Evolutionary conservation across 2,888 invertebrate species (phyloP).

Genomic region (Megamerina dolium): DNA sequence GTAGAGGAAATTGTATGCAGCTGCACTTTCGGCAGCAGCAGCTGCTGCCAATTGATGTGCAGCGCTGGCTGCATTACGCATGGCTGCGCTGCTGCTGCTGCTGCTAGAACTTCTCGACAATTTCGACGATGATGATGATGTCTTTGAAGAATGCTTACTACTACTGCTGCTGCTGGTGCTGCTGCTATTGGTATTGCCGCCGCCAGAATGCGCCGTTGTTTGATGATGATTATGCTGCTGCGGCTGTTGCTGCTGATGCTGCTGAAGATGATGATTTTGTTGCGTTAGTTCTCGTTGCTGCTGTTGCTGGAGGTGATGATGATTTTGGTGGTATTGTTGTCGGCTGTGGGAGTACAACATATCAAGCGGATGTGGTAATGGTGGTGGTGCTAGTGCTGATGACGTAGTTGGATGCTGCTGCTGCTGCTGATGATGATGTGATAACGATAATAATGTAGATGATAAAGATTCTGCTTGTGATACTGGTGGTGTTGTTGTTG

Average conservation of each 20-base stretch:
- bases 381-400: conserved; percentile 28
- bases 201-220: conserved; percentile 17
- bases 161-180: conserved; percentile 15
- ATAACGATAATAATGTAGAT: no score
- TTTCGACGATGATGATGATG: conserved; percentile 2
- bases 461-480: conserved; percentile 11
- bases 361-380: conserved; percentile 35
- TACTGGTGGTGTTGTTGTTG: conserved; percentile 18
- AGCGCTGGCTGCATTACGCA: conserved; percentile 23
- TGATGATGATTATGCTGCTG: conserved; percentile 19
- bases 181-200: conserved; percentile 3
- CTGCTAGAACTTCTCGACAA: no score
- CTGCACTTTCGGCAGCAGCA: conserved; percentile 42
- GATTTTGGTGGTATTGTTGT: conserved; percentile 22
- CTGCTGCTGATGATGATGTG: conserved; percentile 13
- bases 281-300: conserved; percentile 23
- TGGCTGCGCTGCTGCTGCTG: neutral
- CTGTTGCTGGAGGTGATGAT: no score
- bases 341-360: conserved; percentile 49
- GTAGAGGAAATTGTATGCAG: conserved; percentile 29
- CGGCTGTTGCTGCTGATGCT: conserved; percentile 19
- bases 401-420: conserved; percentile 16
- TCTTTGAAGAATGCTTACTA: conserved; percentile 14
- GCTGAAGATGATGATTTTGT: conserved; percentile 23
- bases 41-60: conserved; percentile 41